Evolutionary conservation across 2,888 invertebrate species (phyloP), one percentile per base, ranked within the genome.

Genomic region (Vanessa cardui): DNA sequence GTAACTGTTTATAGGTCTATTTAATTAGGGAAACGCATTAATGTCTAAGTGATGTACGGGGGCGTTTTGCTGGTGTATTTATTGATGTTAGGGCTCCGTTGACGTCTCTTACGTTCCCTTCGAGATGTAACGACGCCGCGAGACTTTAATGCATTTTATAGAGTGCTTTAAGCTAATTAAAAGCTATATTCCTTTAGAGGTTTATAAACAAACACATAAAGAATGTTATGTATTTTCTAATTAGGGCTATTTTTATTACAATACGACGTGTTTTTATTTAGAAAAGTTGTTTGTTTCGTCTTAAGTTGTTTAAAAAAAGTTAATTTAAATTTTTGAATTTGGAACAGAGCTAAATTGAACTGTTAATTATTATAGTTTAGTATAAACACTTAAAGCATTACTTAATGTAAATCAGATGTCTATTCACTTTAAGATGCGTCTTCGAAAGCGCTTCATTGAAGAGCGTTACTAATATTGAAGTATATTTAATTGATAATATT

Each of bases 1-100:
- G 71, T 79, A 79, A 80, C 79, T 78, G 77, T 81, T 81, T 80
- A 80, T 77, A 77, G 76, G 73, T 76, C 73, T 72, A 77, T 78
- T 78, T 80, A 79, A 81, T 79, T 78, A 76, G 73, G 67, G 70
- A 68, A 71, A 72, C 66, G 73, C 76, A 74, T 81, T 78, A 79
- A 79, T 47, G 74, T 73, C 74, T 54, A 46, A 66, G 68, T 73
- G 73, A 73, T 69, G 65, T 64, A 66, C 67, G 74, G 71, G 65
- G 49, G 67, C 68, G 45, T 56, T n/a, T 49, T 66, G 63, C 59
- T 50, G 16, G 67, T 52, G 64, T 72, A 69, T 75, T 74, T 73
- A 73, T 72, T 64, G 52, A 47, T 71, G 59, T 65, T 66, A 66
- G 68, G 66, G 70, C 68, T 59, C 58, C 59, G 44, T 33, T 60